Evolutionary conservation across 2,888 invertebrate genomes (phyloP).

Genomic region (Epinotia ramella): DNA sequence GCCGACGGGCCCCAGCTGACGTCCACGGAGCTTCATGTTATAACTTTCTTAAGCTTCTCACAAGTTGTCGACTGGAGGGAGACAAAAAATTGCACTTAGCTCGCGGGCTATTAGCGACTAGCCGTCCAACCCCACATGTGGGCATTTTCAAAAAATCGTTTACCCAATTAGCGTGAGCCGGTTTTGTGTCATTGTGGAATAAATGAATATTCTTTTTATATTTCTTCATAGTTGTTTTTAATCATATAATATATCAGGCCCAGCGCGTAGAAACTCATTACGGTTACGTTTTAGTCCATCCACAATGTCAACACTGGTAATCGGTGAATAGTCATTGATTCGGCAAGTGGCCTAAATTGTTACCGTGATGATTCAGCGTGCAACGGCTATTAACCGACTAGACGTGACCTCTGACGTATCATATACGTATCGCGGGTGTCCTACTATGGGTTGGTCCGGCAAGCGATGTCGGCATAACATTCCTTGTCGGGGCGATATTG

Average conservation of each 20-base stretch:
- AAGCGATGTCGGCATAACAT: conserved; percentile 5
- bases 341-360: not conserved
- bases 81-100: too few relatives aligned
- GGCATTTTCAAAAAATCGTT: too few relatives aligned
- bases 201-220: too few relatives aligned
- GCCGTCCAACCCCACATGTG: too few relatives aligned
- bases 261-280: conserved; percentile 10
- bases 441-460: not conserved
- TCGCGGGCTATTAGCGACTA: too few relatives aligned
- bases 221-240: not conserved
- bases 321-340: not conserved
- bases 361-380: conserved; percentile 11
- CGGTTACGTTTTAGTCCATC: not conserved
- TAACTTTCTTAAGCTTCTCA: too few relatives aligned
- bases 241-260: not conserved
- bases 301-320: not conserved
- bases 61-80: too few relatives aligned
- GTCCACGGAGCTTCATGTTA: too few relatives aligned
- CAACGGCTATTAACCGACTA: not conserved
- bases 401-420: not conserved
- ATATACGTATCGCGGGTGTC: not conserved
- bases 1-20: too few relatives aligned
- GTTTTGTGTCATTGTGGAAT: too few relatives aligned
- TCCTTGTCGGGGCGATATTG: not conserved
- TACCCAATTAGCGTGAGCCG: too few relatives aligned